Evolutionary conservation across 2,888 invertebrate genomes (phyloP), one percentile per base, ranked within the genome.

Genomic region (Eurytoma adleriae): DNA sequence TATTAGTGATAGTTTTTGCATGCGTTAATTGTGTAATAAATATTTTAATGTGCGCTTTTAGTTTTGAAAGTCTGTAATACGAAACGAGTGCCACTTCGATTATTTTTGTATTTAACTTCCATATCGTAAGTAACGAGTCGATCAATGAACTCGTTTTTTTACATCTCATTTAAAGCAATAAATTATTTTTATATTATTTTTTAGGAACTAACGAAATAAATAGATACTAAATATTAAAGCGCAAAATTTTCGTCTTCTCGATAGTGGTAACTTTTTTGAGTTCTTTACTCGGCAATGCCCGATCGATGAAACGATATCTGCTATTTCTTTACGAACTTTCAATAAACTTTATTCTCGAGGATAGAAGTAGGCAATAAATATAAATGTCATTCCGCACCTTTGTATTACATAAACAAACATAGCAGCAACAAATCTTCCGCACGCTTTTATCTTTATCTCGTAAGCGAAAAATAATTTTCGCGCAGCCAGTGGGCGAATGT

Each of bases 321-420:
- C 64, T 18, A 68, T 80, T 80, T 68, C 59, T 68, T 70, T 64
- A 50, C 24, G 64, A 72, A 77, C 16, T 73, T 24, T 64, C 12
- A 56, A 71, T 62, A 74, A 40, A 62, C 40, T 75, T 69, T 64
- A 71, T n/a, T 12, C 59, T 77, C 50, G 71, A 52, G 18, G 5
- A 14, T 62, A 74, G 57, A 64, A 59, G 2, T 80, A 80, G 77
- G 64, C 69, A 52, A 77, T 68, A 80, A 80, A 67, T 57, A 78
- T 78, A 69, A 74, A 62, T 72, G 72, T 76, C 72, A 81, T 81
- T 81, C 76, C 76, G 50, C 59, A 75, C 64, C 62, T 71, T 71
- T 78, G 16, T 75, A 62, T 75, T 30, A 27, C 24, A 59, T 20
- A 66, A 70, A 40, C 40, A 40, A 40, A 40, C 40, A 40, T 40